phyloP scores from a whole-genome alignment of 1,140 invertebrate genomes.

The Atopsyche davidsoni region DNA sequence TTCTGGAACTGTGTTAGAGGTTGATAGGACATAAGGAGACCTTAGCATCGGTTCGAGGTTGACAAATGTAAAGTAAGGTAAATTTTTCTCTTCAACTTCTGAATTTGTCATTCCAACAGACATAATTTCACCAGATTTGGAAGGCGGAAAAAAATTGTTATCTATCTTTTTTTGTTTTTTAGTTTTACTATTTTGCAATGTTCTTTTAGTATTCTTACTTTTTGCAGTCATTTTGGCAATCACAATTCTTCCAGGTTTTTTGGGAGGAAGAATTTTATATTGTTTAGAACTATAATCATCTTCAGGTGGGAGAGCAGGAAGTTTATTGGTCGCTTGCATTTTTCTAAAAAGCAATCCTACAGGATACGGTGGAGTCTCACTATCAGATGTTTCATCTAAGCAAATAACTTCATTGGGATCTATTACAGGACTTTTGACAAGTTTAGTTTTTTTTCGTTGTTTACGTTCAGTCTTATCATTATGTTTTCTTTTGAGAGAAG shows the following conservation, averaged over 20 bases:
- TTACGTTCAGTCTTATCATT: not conserved
- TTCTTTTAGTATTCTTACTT: not conserved
- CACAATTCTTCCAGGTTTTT: conserved; percentile 19
- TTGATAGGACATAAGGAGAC: conserved; percentile 13
- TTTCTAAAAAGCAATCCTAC: conserved; percentile 24
- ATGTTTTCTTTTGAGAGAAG: conserved; percentile 8
- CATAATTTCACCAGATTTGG: not conserved
- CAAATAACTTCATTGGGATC: no score
- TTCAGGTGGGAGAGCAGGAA: no score
- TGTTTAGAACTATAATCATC: not conserved
- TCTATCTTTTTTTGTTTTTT: not conserved
- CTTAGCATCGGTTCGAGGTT: conserved; percentile 23
- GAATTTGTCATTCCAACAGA: no score
- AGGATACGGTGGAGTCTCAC: conserved; percentile 26
- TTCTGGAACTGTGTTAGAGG: conserved; percentile 10
- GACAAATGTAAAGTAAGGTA: conserved; percentile 22
- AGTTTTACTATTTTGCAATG: not conserved
- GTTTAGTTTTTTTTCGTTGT: no score
- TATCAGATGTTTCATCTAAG: no score
- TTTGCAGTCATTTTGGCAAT: conserved; percentile 8
- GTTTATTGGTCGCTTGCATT: not conserved
- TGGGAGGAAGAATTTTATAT: conserved; percentile 17
- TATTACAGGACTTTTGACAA: no score
- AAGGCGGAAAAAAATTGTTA: conserved; percentile 2
- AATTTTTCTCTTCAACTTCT: conserved; percentile 3